phyloP scores from a whole-genome alignment of 1,140 invertebrate species.

The Brachionus rotundiformis region DNA sequence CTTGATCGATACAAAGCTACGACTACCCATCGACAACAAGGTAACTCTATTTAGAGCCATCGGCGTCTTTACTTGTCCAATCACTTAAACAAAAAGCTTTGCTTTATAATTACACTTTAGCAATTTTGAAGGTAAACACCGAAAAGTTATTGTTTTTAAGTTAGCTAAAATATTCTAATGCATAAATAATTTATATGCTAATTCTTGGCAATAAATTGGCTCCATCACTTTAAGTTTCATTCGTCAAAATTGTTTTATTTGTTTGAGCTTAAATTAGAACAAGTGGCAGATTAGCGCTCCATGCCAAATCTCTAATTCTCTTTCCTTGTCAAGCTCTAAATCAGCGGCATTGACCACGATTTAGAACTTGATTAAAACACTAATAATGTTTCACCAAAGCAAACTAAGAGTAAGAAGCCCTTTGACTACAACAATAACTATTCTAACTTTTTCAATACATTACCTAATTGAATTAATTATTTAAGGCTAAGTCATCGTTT shows the following conservation, averaged over 20 bases:
- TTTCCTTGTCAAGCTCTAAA: background rate
- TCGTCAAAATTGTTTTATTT: conserved; percentile 6
- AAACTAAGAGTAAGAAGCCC: background rate
- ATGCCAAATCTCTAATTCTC: background rate
- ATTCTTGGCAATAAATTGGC: conserved; percentile 2
- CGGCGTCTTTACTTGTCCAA: background rate
- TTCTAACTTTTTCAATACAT: too few species aligned
- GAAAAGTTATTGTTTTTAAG: conserved; percentile 16
- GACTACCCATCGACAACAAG: conserved; percentile 4
- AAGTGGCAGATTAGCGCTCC: background rate
- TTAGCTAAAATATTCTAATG: background rate
- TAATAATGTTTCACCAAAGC: conserved; percentile 1
- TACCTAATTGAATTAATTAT: background rate
- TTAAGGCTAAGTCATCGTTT: conserved; percentile 15
- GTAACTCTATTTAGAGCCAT: background rate
- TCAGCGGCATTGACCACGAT: background rate
- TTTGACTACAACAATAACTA: background rate
- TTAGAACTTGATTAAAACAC: background rate
- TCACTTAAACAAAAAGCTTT: background rate
- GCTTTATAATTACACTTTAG: conserved; percentile 1
- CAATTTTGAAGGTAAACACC: conserved; percentile 7
- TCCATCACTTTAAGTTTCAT: background rate
- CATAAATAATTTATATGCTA: conserved; percentile 21
- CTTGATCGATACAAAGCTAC: background rate
- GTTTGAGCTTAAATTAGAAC: conserved; percentile 9